Base-by-base conservation (phyloP, 2,888 invertebrate species). In the Cosmopolites sordidus region DNA sequence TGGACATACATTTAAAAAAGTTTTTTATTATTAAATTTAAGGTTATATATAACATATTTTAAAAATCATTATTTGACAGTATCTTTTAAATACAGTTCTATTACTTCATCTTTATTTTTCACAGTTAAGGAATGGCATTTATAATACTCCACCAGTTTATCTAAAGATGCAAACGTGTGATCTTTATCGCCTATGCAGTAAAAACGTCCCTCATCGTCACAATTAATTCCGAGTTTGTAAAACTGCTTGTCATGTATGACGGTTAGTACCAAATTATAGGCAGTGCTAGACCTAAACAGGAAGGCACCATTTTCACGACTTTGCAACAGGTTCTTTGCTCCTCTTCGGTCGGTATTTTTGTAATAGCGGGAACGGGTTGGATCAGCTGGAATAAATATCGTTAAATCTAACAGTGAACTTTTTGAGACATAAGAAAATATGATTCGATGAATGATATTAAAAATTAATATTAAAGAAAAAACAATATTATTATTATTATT, bases 321-420 rank as follows among this genome's bases (percentile, higher is more conserved):
- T 14, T 46, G 11, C n/a, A 66, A 43, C 3, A 64, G 53, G n/a
- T 39, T 41, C 50, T 58, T 62, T 1, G 66, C 65, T 2, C 66
- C 65, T 46, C 61, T 62, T 37, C 66, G 41, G 46, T 64, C 62
- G 0, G 60, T 64, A 46, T 66, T 60, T 40, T 64, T 48, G 43
- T 58, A 66, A 51, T 53, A 66, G 1, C 58, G 58, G 14, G 63
- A 59, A 14, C 61, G 54, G 50, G 56, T 61, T 16, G 62, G 40
- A 49, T 63, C 61, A 18, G 57, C 65, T 66, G 22, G 8, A 22
- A 22, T 49, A n/a, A n/a, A n/a, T n/a, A n/a, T n/a, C n/a, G n/a
- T n/a, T n/a, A n/a, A n/a, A n/a, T n/a, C n/a, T n/a, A n/a, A n/a
- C n/a, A n/a, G n/a, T n/a, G n/a, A n/a, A n/a, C n/a, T n/a, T n/a